Conservation (phyloP, 1,140 invertebrate species). For the Scylla paramamosain region DNA sequence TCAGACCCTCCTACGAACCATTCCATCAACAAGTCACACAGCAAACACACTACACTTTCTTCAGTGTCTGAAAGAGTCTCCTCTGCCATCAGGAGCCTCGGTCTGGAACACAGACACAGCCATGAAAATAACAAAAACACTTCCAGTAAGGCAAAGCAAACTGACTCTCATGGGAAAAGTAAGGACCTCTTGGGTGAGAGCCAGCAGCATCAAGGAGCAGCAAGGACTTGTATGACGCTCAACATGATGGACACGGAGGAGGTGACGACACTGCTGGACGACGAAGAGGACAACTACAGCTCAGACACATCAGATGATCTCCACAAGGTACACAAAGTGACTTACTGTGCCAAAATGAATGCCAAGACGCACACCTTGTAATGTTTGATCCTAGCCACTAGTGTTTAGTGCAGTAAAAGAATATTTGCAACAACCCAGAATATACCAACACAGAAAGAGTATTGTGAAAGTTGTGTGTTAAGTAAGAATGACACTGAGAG, state of each 20-base stretch:
- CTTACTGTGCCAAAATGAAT: not conserved
- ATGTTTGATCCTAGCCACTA: no score
- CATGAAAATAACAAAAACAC: not conserved
- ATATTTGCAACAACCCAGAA: no score
- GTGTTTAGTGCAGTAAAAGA: no score
- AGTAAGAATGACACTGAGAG: not conserved
- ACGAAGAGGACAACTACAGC: slow-evolving; percentile 57
- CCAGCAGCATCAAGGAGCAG: not conserved
- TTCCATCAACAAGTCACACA: not conserved
- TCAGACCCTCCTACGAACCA: not conserved
- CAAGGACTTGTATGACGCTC: not conserved
- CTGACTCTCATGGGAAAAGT: not conserved
- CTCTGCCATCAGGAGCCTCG: not conserved
- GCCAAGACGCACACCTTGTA: no score
- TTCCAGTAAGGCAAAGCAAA: not conserved
- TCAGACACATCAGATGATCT: slow-evolving; percentile 69
- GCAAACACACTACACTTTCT: not conserved
- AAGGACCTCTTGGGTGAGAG: not conserved
- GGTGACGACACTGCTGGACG: slow-evolving; percentile 56
- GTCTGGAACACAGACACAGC: not conserved
- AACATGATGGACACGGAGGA: slow-evolving; percentile 56
- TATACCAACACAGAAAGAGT: no score
- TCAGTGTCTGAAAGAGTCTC: not conserved
- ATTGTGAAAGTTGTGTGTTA: not conserved
- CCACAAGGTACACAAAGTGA: slow-evolving; percentile 47